Conservation (phyloP, 2,797 vertebrate species). For the Artibeus jamaicensis region DNA sequence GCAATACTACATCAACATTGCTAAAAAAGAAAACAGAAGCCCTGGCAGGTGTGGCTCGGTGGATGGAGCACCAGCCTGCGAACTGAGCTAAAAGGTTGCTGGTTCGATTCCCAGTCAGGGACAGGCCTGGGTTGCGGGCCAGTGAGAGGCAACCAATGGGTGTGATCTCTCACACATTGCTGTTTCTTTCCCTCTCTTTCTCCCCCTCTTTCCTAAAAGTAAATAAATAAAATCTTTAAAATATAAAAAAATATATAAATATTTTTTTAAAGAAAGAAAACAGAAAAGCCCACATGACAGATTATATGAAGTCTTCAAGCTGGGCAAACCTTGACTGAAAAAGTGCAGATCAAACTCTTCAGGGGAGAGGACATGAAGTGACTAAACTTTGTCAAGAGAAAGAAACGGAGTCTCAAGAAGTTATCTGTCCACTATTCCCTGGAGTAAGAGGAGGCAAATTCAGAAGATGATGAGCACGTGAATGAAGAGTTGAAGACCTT, state of each 20-base stretch:
- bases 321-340: not conserved
- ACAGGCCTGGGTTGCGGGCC: too few relatives aligned
- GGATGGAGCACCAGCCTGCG: too few relatives aligned
- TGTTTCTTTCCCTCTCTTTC: too few relatives aligned
- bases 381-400: slow-evolving; percentile 15
- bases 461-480: not conserved
- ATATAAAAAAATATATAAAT: too few relatives aligned
- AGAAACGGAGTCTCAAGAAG: not conserved
- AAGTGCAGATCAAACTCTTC: not conserved
- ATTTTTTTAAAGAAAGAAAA: too few relatives aligned
- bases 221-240: too few relatives aligned
- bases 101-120: too few relatives aligned
- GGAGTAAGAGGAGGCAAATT: not conserved
- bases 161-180: too few relatives aligned
- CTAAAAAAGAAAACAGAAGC: slow-evolving; percentile 40
- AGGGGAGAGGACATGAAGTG: slow-evolving; percentile 19
- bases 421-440: not conserved
- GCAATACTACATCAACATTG: not conserved
- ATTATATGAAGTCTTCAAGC: not conserved
- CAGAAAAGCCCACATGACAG: not conserved
- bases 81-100: too few relatives aligned
- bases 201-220: too few relatives aligned
- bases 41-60: not conserved
- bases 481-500: not conserved
- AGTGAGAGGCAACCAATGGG: too few relatives aligned